Evolutionary conservation across 2,797 vertebrate species (phyloP), one percentile per base, ranked within the genome.

Genomic region (Notolepis coatsorum): DNA sequence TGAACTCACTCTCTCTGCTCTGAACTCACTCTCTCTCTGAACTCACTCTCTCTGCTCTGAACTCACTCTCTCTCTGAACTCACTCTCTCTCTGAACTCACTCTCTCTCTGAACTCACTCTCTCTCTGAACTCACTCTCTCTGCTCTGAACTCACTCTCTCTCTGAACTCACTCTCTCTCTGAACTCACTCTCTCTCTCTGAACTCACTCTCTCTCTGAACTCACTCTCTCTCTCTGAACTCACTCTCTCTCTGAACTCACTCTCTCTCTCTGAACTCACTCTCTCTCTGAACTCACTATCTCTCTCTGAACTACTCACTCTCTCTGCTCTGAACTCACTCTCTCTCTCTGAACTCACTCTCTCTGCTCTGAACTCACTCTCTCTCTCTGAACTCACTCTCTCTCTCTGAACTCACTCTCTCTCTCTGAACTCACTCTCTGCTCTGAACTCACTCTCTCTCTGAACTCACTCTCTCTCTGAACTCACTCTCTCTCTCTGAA

Each of bases 191-290:
- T 49, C 37, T 31, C 45, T 60, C 24, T 72, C 6, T 55, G 47
- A 53, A 73, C 53, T 59, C n/a, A n/a, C n/a, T n/a, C n/a, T n/a
- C n/a, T n/a, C 49, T 68, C 45, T n/a, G 71, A 60, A 25, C 71
- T 81, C 61, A 69, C 50, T 54, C 61, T 49, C 37, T 31, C 45
- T 60, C 24, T 72, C 6, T 55, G 47, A 53, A 73, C 53, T 59
- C n/a, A n/a, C n/a, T n/a, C n/a, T n/a, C n/a, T n/a, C 49, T 68
- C 45, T n/a, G 71, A 60, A 25, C 71, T 81, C 61, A 69, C 50
- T 54, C 61, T 49, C 37, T 31, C 45, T 60, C 24, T 72, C 6
- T 55, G 47, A 53, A 73, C 53, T 59, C n/a, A n/a, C n/a, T n/a
- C n/a, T n/a, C n/a, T n/a, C 49, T 68, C 45, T n/a, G 71, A 60